phyloP scores from a whole-genome alignment of 2,797 vertebrate genomes.

The Ficedula albicollis region DNA sequence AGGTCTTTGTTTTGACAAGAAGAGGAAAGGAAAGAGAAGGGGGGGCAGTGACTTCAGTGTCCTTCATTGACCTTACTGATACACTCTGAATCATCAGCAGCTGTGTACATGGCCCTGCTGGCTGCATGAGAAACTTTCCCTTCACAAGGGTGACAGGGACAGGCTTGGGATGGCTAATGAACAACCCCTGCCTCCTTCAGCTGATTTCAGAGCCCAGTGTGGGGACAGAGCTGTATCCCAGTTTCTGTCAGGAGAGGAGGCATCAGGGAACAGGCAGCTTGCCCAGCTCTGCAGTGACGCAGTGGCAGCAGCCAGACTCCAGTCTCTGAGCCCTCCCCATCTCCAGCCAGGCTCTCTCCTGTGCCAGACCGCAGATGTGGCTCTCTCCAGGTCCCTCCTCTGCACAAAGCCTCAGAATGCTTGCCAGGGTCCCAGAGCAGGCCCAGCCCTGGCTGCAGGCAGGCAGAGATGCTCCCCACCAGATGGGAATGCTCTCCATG shows the following conservation, averaged over 20 bases:
- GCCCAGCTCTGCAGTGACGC: not conserved
- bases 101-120: not conserved
- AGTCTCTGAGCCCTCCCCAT: not conserved
- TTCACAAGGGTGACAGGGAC: not conserved
- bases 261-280: not conserved
- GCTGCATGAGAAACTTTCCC: not conserved
- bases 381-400: not conserved
- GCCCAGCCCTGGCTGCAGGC: not conserved
- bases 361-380: not conserved
- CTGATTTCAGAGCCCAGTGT: not conserved
- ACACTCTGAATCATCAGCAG: not conserved
- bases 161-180: not conserved
- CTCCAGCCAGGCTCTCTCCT: not conserved
- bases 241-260: not conserved
- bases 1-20: not conserved
- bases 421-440: not conserved
- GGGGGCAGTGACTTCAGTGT: not conserved
- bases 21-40: not conserved
- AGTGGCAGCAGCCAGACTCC: not conserved
- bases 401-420: not conserved
- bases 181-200: not conserved
- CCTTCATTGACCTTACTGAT: not conserved
- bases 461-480: not conserved
- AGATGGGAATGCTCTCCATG: not conserved
- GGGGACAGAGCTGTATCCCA: not conserved